These are phyloP conservation scores for roundworm (Caenorhabditis elegans) DNA, from an alignment of 1,140 invertebrate genomes.

Conservation along the genomic window DNA sequence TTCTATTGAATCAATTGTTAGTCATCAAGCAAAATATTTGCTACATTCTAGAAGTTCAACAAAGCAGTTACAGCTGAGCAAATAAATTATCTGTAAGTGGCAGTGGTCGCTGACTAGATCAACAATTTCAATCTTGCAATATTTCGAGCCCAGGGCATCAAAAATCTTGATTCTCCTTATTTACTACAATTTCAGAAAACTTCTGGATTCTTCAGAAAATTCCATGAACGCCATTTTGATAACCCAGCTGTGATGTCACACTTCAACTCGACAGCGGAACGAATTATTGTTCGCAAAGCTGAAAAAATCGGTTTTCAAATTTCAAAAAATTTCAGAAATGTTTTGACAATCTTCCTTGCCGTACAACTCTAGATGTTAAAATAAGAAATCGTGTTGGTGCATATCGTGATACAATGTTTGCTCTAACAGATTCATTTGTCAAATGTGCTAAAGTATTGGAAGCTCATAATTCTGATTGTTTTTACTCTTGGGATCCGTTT, in stretches of 20 bases:
- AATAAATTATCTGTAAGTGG: no score
- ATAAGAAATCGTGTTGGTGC: neutral
- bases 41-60: no score
- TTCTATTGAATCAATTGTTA: no score
- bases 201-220: neutral
- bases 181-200: neutral
- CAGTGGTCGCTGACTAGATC: no score
- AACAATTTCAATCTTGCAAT: no score
- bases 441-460: neutral
- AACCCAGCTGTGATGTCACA: neutral
- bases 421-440: neutral
- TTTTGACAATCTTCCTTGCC: neutral
- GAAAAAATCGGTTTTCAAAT: neutral
- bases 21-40: no score
- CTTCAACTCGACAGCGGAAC: neutral
- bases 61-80: no score
- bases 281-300: neutral
- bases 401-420: neutral
- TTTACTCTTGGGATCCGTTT: conserved; percentile 1
- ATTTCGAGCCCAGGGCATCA: no score
- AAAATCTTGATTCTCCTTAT: no score
- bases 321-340: neutral
- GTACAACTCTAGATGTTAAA: neutral
- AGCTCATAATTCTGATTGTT: neutral
- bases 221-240: neutral